Base-by-base conservation (phyloP, 2,888 invertebrate species). In the Dendrolimus pini region DNA sequence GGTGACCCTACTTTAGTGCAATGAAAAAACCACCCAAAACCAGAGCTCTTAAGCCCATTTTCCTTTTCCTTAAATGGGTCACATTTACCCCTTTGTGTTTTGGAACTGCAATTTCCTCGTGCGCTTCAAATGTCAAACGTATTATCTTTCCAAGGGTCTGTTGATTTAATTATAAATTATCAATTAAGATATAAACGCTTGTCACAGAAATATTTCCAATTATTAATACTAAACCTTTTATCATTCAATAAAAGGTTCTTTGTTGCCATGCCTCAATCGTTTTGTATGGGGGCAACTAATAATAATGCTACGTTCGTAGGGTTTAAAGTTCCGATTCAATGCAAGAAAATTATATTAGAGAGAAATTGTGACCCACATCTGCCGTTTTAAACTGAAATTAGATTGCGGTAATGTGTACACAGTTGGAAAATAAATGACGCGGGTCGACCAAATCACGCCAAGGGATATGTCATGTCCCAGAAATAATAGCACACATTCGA, bases 381-480 rank as follows among this genome's bases (percentile, higher is more conserved):
- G 65, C 65, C 66, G 75, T 77, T 68, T 80, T 76, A 79, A 79
- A 82, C 78, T 82, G 77, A 85, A 85, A 80, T 87, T 81, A 85
- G 85, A 83, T 78, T 81, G 70, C 70, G 69, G 74, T 75, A 80
- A 78, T 78, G 73, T 67, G 47, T 74, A 71, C 73, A 71, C 73
- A 71, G 69, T 74, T 64, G 74, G 70, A 71, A 69, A 72, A 73
- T 73, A 72, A 75, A 74, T 70, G 62, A 55, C 61, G 61, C 62
- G 65, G 60, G 70, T 67, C 71, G 73, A 71, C 75, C 71, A 75
- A 78, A 80, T 80, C 73, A 79, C 73, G 77, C 80, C 82, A 82
- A 84, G 80, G 82, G 78, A 82, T 77, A 83, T 87, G 88, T 86
- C 87, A 87, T 83, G 77, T 70, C 77, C 80, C 81, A 80, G 78